Evolutionary conservation across 2,888 invertebrate genomes (phyloP).

Genomic region (Lutraria lutraria): DNA sequence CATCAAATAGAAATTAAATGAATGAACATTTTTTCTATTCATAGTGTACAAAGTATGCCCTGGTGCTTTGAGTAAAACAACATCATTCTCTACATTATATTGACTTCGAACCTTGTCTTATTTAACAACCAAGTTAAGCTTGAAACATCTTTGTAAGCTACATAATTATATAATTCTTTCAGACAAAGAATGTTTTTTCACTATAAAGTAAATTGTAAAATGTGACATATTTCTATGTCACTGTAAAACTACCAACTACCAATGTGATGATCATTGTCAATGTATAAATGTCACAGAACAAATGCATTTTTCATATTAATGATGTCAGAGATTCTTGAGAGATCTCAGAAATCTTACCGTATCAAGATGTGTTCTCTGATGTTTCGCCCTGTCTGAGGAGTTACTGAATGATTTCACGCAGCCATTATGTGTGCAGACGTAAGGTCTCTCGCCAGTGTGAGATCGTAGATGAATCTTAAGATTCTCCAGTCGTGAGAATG

Average conservation of each 20-base stretch:
- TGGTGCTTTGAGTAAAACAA: background rate
- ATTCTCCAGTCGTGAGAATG: slow-evolving; percentile 98
- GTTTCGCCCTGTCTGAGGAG: slow-evolving; percentile 99
- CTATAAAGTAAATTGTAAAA: no score
- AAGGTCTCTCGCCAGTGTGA: slow-evolving; percentile 93
- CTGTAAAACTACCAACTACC: no score
- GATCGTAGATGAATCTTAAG: slow-evolving; percentile 96
- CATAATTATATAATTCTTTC: no score
- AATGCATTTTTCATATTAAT: no score
- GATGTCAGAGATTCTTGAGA: background rate
- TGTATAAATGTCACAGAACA: no score
- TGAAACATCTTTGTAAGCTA: background rate
- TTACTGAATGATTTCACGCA: slow-evolving; percentile 99
- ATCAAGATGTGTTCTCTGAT: slow-evolving; percentile 99
- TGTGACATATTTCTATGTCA: no score
- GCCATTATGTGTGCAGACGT: slow-evolving; percentile 98
- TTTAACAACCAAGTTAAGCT: background rate
- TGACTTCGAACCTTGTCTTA: background rate
- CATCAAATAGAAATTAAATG: background rate
- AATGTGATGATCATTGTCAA: no score
- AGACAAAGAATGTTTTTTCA: no score
- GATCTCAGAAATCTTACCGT: slow-evolving; percentile 96
- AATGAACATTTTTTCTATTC: background rate
- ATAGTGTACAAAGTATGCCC: background rate
- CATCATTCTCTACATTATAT: background rate